phyloP scores from a whole-genome alignment of 1,140 invertebrate genomes.

The Ceratina australensis region DNA sequence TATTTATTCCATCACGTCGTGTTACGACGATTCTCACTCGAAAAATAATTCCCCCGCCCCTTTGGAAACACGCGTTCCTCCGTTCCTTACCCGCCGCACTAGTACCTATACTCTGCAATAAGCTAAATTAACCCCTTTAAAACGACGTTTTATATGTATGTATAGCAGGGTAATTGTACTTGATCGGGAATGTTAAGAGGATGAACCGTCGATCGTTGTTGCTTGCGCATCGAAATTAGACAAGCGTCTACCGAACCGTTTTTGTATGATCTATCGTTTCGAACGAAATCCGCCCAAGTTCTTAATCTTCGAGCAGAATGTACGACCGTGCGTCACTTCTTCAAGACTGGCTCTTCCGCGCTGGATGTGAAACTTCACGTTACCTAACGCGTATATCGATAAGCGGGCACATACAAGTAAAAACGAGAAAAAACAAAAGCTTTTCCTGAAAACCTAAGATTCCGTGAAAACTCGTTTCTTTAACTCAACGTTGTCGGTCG shows the following conservation, averaged over 20 bases:
- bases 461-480: background rate
- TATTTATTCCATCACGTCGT: background rate
- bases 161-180: background rate
- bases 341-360: conserved; percentile 37
- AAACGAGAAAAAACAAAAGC: too few relatives aligned
- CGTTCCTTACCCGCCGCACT: background rate
- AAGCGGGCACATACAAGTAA: background rate
- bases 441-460: background rate
- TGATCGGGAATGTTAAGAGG: background rate
- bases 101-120: background rate
- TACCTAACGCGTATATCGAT: too few relatives aligned
- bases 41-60: background rate
- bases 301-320: conserved; percentile 21
- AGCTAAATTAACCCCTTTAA: conserved; percentile 22
- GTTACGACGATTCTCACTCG: background rate
- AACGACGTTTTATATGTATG: background rate
- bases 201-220: background rate
- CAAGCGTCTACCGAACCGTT: conserved; percentile 7
- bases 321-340: conserved; percentile 20
- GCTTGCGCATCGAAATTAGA: too few relatives aligned
- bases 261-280: conserved; percentile 13
- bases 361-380: conserved; percentile 33
- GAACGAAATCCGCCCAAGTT: conserved; percentile 45
- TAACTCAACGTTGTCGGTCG: too few relatives aligned
- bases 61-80: background rate